These are phyloP conservation scores for Herpetotheres cachinnans DNA, from an alignment of 2,113 vertebrate genomes.

Conservation along the genomic window DNA sequence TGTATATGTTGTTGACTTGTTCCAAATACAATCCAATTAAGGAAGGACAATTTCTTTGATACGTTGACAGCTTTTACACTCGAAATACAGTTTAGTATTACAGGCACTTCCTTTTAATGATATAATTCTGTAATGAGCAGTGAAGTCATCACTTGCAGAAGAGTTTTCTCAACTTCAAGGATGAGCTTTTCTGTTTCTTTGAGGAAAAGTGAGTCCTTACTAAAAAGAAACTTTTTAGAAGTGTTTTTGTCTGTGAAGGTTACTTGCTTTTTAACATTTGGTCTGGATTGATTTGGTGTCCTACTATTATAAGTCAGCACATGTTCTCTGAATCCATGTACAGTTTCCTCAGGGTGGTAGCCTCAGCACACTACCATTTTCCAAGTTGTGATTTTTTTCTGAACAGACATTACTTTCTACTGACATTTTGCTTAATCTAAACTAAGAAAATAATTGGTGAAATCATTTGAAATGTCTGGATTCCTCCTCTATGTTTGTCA, in stretches of 20 bases:
- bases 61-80: not conserved
- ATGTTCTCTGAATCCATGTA: not conserved
- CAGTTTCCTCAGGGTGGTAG: not conserved
- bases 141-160: not conserved
- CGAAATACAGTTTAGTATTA: not conserved
- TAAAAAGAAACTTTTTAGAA: not conserved
- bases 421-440: not conserved
- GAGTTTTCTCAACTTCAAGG: not conserved
- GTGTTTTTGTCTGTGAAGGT: not conserved
- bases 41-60: not conserved
- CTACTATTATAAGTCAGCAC: not conserved
- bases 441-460: not conserved
- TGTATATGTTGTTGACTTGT: not conserved
- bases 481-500: not conserved
- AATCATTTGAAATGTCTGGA: not conserved
- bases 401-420: not conserved
- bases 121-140: not conserved
- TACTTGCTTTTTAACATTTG: not conserved
- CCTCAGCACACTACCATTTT: not conserved
- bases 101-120: not conserved
- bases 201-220: not conserved
- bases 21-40: not conserved
- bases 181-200: not conserved
- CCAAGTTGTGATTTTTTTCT: not conserved
- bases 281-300: not conserved